Evolutionary conservation across 2,888 invertebrate genomes (phyloP).

Genomic region (Galeopsomyia nigrocyanea): DNA sequence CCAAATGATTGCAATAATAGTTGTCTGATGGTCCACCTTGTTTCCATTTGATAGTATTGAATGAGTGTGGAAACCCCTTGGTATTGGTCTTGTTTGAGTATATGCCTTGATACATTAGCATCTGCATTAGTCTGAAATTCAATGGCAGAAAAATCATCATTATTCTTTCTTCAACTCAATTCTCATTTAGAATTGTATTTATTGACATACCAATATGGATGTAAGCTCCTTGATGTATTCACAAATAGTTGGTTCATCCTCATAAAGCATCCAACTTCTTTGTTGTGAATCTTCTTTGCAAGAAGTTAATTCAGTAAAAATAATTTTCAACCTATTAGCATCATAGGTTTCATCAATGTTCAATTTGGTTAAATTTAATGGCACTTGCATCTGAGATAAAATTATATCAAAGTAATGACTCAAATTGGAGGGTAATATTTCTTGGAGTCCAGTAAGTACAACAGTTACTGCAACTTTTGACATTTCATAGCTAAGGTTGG

Average conservation of each 20-base stretch:
- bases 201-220: constrained; percentile 79
- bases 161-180: too few relatives aligned
- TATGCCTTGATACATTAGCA: constrained; percentile 86
- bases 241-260: constrained; percentile 91
- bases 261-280: constrained; percentile 94
- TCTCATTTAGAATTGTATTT: too few relatives aligned
- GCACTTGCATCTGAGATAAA: constrained; percentile 73
- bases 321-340: constrained; percentile 84
- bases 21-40: constrained; percentile 87
- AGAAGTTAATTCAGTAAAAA: constrained; percentile 86
- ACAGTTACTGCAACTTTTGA: constrained; percentile 88
- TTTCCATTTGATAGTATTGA: constrained; percentile 97
- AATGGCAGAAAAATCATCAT: too few relatives aligned
- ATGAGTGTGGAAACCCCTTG: constrained; percentile 87
- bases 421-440: constrained; percentile 73
- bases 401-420: constrained; percentile 74
- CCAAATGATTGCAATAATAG: constrained; percentile 88
- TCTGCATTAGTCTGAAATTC: constrained; percentile 87
- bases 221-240: constrained; percentile 87
- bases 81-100: constrained; percentile 87
- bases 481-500: constrained; percentile 88
- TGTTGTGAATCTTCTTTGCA: constrained; percentile 97
- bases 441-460: constrained; percentile 75
- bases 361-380: constrained; percentile 75
- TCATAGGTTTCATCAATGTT: constrained; percentile 88